Base-by-base conservation (phyloP, 2,888 invertebrate species). In the Drosophila recens region DNA sequence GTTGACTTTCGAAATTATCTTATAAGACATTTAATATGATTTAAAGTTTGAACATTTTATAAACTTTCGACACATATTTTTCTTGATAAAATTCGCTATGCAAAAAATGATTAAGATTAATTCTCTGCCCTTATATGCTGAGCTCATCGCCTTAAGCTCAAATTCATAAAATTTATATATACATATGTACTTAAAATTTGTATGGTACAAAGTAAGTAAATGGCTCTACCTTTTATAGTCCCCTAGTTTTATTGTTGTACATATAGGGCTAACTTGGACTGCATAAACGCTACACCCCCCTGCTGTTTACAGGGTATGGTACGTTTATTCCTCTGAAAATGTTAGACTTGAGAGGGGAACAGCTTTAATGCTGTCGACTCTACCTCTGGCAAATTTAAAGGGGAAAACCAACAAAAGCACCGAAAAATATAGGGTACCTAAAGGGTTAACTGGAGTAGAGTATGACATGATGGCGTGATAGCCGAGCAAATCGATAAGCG, bases 401-500 rank as follows among this genome's bases (percentile, higher is more conserved):
- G 4, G 54, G 20, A 17, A 34, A 6, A 30, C 15, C 30, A 15
- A 46, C 27, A 27, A 20, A 42, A 17, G 23, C 34, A 42, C 61
- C 27, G n/a, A 58, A 2, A 17, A 8, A 23, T 20, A 20, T 34
- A 33, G 8, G 52, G 9, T 20, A 33, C 17, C 43, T 11, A 17
- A 73, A 58, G 78, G 75, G 67, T 64, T 59, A 54, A 33, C 46
- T 57, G 48, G 33, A 40, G 58, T 38, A 58, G 46, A n/a, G 38
- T 46, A 45, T 52, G 58, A 57, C 48, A 68, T 79, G 77, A 68
- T 79, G 77, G 56, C 77, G 72, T 75, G 76, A 54, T 67, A 49
- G 43, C 51, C 51, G 40, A 51, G 23, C 62, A 59, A 79, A 79
- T 79, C 78, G 81, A 79, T 78, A 76, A 38, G 64, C 46, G 51